Conservation (phyloP, 2,888 invertebrate genomes). For the Physocephala rufipes region DNA sequence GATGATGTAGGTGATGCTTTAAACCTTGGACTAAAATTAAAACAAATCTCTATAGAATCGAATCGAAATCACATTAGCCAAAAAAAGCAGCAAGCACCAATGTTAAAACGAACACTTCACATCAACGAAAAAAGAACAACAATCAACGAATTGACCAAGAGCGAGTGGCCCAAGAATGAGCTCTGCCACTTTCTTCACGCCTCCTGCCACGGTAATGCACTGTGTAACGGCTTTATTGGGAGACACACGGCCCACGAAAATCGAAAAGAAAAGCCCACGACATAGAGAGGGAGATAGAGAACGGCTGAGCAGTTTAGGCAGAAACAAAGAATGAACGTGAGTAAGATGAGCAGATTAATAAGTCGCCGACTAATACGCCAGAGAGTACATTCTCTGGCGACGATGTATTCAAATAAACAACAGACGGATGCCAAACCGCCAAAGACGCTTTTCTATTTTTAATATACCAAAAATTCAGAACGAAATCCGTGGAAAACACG, state of each 20-base stretch:
- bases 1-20: slow-evolving; percentile 48
- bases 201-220: slow-evolving; percentile 30
- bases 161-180: slow-evolving; percentile 34
- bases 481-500: slow-evolving; percentile 47
- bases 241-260: slow-evolving; percentile 7
- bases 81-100: slow-evolving; percentile 23
- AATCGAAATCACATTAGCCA: slow-evolving; percentile 36
- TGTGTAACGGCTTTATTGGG: slow-evolving; percentile 17
- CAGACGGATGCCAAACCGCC: slow-evolving; percentile 18
- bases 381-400: neutral
- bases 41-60: slow-evolving; percentile 33
- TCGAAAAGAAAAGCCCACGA: slow-evolving; percentile 8
- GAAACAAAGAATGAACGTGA: neutral
- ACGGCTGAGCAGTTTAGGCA: slow-evolving; percentile 4
- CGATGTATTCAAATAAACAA: slow-evolving; percentile 10
- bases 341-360: neutral
- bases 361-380: slow-evolving; percentile 12
- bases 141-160: slow-evolving; percentile 32
- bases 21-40: slow-evolving; percentile 65
- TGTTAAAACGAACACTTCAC: slow-evolving; percentile 23
- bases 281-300: slow-evolving; percentile 34
- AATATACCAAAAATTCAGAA: slow-evolving; percentile 37
- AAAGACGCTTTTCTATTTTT: slow-evolving; percentile 39
- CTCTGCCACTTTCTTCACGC: slow-evolving; percentile 20
- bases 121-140: slow-evolving; percentile 30